Evolutionary conservation across 2,113 vertebrate genomes (phyloP), one percentile per base, ranked within the genome.

Genomic region (Syngnathus floridae): DNA sequence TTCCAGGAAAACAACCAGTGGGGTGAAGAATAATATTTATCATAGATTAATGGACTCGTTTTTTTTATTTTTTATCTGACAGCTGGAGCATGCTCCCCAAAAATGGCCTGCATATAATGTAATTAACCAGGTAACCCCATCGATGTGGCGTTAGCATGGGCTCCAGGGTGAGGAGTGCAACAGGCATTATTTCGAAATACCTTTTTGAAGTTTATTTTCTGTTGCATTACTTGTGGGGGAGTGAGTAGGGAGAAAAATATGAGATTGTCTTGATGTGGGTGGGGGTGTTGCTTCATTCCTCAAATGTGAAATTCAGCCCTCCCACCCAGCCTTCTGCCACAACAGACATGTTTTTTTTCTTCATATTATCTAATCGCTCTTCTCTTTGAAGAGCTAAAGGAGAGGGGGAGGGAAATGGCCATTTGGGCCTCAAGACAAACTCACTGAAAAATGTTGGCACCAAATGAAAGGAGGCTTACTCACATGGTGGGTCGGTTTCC

Each of bases 371-470:
- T 89, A 86, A 86, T 84, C 81, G 78, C 73, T 79, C 82, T 88
- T 86, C 83, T 82, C 82, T 89, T 90, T 87, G 86, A 90, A 88
- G 87, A 86, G 73, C 78, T 82, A 70, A 37, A 70, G 77, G 73
- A 74, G 67, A 73, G 70, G 68, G 79, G 74, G 76, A 67, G 74
- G 76, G 79, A 78, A 82, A 78, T 84, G 85, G 82, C 82, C 82
- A 79, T 86, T 88, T 81, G 88, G 87, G 89, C 89, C 90, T 87
- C 80, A 88, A 88, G 81, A 86, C 90, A 87, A 91, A 87, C 87
- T 91, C 88, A 90, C 89, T 88, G 90, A 92, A 90, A 91, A 90
- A 87, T 90, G 89, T 88, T 93, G 91, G 90, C 87, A 84, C 76
- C 76, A 87, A 88, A 90, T 91, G 80, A 92, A 92, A 93, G 90